phyloP scores from a whole-genome alignment of 2,797 vertebrate species.

The Mus spretus region DNA sequence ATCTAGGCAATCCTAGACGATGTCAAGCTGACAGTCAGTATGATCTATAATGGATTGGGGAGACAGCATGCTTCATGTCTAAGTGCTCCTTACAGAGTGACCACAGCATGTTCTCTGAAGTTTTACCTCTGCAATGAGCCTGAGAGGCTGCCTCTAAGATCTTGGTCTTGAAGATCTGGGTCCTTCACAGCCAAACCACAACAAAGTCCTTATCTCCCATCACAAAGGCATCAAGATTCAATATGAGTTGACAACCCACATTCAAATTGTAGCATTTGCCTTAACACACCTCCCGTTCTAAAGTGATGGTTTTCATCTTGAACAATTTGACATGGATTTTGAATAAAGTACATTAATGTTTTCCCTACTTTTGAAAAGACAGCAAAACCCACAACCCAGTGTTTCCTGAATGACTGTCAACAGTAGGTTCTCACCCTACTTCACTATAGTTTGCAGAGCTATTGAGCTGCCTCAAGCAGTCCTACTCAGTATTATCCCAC shows the following conservation, averaged over 20 bases:
- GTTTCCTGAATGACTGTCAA: not conserved
- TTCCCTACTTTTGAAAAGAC: not conserved
- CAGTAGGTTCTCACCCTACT: not conserved
- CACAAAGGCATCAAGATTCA: not conserved
- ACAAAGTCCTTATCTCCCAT: not conserved
- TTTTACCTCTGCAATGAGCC: not conserved
- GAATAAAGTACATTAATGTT: not conserved
- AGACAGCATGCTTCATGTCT: not conserved
- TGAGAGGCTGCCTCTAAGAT: not conserved
- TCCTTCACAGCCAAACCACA: not conserved
- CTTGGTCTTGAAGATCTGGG: not conserved
- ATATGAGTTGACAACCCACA: not conserved
- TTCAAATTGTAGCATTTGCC: not conserved
- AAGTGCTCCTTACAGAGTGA: not conserved
- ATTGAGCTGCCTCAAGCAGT: not conserved
- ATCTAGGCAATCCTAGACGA: not conserved
- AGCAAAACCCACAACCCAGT: not conserved
- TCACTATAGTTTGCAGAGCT: not conserved
- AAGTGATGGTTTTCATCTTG: not conserved
- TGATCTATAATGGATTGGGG: not conserved
- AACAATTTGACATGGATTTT: not conserved
- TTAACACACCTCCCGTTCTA: not conserved
- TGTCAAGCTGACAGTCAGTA: not conserved
- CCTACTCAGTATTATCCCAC: not conserved
- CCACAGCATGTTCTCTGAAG: not conserved